These are phyloP conservation scores for Cosmopolites sordidus DNA, from an alignment of 2,888 invertebrate species.

Conservation along the genomic window DNA sequence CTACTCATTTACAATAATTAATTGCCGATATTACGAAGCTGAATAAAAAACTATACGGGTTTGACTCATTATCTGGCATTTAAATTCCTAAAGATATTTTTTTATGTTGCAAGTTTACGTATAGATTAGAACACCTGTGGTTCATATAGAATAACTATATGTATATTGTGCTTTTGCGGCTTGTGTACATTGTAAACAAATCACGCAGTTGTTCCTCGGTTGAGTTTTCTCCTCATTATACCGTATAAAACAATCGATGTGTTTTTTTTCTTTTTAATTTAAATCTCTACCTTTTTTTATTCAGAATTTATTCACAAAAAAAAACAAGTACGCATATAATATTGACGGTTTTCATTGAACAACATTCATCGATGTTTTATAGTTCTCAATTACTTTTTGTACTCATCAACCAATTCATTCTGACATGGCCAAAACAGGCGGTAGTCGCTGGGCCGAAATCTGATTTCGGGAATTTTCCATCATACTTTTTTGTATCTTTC, in stretches of 20 bases:
- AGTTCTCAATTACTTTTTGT: too few species aligned
- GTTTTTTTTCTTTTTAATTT: constrained; percentile 4
- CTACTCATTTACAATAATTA: constrained; percentile 4
- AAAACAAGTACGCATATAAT: too few species aligned
- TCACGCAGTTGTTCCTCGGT: constrained; percentile 4
- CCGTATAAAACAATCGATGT: constrained; percentile 2
- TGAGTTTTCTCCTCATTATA: constrained; percentile 11
- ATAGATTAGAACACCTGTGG: constrained; percentile 20
- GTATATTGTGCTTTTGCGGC: neutral
- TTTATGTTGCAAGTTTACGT: constrained; percentile 11
- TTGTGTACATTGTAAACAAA: constrained; percentile 3
- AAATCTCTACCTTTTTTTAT: too few species aligned
- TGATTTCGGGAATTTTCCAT: too few species aligned
- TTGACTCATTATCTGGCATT: constrained; percentile 16
- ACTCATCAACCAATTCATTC: too few species aligned
- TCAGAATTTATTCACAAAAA: too few species aligned
- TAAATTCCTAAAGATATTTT: constrained; percentile 15
- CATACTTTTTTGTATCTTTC: too few species aligned
- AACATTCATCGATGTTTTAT: too few species aligned
- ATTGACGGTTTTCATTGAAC: too few species aligned
- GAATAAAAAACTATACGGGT: constrained; percentile 10
- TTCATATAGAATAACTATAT: constrained; percentile 9
- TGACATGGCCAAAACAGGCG: too few species aligned
- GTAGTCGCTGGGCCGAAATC: too few species aligned
- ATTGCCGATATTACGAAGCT: constrained; percentile 7